A percentile compares a stretch with the other conserved stretches of the same genome.
Conservation (phyloP, 2,113 vertebrate species). For the Pygoscelis antarcticus region DNA sequence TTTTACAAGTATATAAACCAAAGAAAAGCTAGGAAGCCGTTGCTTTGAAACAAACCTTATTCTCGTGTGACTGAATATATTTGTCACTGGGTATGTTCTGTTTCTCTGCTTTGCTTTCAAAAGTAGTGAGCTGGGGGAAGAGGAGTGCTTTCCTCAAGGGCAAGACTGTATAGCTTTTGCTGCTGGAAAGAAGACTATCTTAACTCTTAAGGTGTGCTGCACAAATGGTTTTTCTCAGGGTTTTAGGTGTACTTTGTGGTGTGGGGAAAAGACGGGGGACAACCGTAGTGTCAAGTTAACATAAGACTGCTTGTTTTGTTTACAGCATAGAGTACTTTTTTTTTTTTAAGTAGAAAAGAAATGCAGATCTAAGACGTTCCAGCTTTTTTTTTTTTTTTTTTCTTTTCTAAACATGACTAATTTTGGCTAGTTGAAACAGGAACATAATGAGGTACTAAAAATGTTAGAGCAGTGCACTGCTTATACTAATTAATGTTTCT, state of each 20-base stretch:
- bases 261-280: neutral
- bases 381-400: neutral
- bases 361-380: neutral
- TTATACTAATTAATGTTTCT: neutral
- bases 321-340: neutral
- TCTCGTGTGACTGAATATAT: neutral
- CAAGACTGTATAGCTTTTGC: neutral
- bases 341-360: neutral
- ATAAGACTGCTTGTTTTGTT: neutral
- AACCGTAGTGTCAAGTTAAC: neutral
- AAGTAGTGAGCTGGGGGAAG: neutral
- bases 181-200: neutral
- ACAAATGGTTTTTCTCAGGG: neutral
- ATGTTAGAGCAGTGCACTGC: neutral
- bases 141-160: neutral
- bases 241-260: neutral
- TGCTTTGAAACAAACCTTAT: neutral
- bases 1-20: neutral
- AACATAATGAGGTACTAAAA: conserved; percentile 12
- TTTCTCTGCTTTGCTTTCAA: neutral
- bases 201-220: neutral
- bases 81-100: neutral
- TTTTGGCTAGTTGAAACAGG: conserved; percentile 20
- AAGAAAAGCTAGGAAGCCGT: neutral
- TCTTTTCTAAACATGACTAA: neutral